These are phyloP conservation scores for Drosophila neutralis DNA, from an alignment of 2,888 invertebrate species.

Conservation along the genomic window DNA sequence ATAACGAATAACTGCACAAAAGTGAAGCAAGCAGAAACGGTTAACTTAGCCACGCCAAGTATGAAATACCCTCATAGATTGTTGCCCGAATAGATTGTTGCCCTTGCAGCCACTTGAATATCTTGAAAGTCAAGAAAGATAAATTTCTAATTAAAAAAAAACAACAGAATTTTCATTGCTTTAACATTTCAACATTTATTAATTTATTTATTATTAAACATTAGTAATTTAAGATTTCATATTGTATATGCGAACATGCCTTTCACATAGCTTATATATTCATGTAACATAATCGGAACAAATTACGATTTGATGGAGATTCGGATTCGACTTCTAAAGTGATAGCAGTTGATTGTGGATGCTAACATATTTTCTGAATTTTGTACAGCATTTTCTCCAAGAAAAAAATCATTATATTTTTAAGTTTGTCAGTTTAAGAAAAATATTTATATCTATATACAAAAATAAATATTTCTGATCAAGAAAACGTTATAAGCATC, in stretches of 20 bases:
- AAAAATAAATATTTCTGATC: not conserved
- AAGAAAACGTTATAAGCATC: not conserved
- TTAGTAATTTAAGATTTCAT: not conserved
- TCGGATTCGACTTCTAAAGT: not conserved
- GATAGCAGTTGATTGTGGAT: not conserved
- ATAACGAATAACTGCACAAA: conserved; percentile 17
- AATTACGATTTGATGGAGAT: not conserved
- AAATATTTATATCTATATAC: not conserved
- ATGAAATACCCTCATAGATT: not conserved
- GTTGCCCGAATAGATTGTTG: not conserved
- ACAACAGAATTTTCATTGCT: not conserved
- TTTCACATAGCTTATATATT: not conserved
- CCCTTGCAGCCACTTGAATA: not conserved
- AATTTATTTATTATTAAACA: not conserved
- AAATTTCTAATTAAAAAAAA: not conserved
- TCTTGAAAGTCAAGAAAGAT: not conserved
- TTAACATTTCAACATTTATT: not conserved
- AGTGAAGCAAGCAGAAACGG: not conserved
- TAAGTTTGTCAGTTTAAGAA: not conserved
- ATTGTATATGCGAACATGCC: too few relatives aligned
- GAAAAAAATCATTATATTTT: not conserved
- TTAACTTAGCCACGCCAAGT: not conserved
- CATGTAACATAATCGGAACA: not conserved
- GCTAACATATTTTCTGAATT: not conserved
- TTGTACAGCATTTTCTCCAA: not conserved